Percentiles rank a stretch among this genome's conserved stretches.
Conservation (phyloP, 2,797 vertebrate genomes). For the Chloroceryle amazona region DNA sequence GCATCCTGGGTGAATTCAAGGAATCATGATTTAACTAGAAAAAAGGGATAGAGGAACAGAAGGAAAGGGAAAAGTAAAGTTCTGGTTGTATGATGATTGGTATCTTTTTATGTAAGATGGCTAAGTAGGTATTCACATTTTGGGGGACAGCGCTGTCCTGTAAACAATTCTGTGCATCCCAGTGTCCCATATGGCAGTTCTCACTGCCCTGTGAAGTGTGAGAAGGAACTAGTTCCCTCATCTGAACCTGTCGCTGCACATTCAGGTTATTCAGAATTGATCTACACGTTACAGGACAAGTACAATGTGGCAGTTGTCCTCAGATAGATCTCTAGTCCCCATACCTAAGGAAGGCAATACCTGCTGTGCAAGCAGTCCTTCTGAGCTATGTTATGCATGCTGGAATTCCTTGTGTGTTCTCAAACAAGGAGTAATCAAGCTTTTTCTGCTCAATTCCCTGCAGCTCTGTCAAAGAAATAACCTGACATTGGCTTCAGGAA, state of each 20-base stretch:
- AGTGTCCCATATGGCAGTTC: neutral
- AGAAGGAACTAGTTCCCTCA: neutral
- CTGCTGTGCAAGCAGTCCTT: constrained; percentile 14
- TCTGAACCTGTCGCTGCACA: neutral
- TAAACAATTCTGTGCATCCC: neutral
- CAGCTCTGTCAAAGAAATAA: neutral
- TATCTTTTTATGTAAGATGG: neutral
- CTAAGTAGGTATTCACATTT: neutral
- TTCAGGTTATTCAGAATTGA: constrained; percentile 1
- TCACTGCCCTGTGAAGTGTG: neutral
- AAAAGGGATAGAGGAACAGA: neutral
- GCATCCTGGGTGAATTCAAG: neutral
- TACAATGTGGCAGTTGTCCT: neutral
- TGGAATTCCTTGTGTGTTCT: neutral
- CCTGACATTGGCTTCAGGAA: neutral
- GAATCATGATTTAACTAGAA: neutral
- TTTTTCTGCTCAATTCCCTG: neutral
- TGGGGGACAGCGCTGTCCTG: neutral
- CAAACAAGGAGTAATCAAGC: neutral
- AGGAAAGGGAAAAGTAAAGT: neutral
- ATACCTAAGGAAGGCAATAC: neutral
- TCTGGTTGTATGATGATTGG: neutral
- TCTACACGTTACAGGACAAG: neutral
- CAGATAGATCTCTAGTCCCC: neutral
- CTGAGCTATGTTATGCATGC: neutral